Base-by-base conservation (phyloP, 2,113 vertebrate species). In the Fregata magnificens region DNA sequence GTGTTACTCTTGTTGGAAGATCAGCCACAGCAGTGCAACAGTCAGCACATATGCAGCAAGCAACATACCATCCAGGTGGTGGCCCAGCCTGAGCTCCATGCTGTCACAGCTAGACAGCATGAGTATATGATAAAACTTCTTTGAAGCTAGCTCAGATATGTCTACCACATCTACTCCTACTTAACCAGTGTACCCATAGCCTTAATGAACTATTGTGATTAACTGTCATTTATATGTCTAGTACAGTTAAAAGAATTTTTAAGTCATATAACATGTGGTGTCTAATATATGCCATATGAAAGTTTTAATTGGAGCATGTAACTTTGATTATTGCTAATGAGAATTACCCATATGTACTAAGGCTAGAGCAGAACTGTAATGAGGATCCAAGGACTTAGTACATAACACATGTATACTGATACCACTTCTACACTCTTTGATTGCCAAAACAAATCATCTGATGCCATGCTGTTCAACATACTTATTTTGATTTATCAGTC, bases 261-360 rank as follows among this genome's bases (percentile, higher is more conserved):
- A 91, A 91, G 65, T 92, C 42, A 19, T 70, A 65, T 90, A 91
- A 93, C 94, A 97, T 97, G 61, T 97, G 97, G 93, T 73, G n/a
- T 73, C 58, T 98, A 97, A 98, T 95, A 74, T 29, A 80, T 90
- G 91, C 97, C 97, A 96, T 86, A 95, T 93, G 96, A 95, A 74
- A 73, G 28, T 74, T 82, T 96, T 96, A 96, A 97, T 95, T 96
- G 67, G 69, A 95, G 53, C 93, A 92, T 93, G 44, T 96, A 96
- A 88, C 86, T 96, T 86, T 93, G 96, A 96, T 97, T 96, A 97
- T 74, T 94, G 88, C 44, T 97, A 96, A 95, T 93, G 93, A 95
- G 93, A 96, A 96, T 88, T 95, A 85, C 44, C 96, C 95, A 95
- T 95, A 83, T 93, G 89, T 78, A 92, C 61, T 50, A 72, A 78